These are phyloP conservation scores for Syngnathus rostellatus DNA, from an alignment of 2,797 vertebrate genomes.

Conservation along the genomic window DNA sequence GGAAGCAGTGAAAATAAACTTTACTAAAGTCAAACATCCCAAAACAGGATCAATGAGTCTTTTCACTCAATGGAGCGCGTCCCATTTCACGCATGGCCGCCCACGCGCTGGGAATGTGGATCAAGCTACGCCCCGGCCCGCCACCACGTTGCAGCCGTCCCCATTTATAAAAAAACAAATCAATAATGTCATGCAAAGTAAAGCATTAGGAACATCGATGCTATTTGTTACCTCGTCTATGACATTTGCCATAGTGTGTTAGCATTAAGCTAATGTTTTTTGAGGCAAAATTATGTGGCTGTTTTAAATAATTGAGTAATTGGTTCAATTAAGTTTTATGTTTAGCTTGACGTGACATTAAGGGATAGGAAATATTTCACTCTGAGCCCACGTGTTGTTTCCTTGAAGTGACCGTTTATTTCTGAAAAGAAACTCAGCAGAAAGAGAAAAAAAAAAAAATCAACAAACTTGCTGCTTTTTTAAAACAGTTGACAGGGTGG, in stretches of 20 bases:
- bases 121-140: slow-evolving; percentile 32
- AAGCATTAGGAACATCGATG: not conserved
- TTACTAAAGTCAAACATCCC: not conserved
- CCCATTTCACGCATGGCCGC: slow-evolving; percentile 74
- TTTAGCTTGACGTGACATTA: no score
- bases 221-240: not conserved
- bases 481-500: slow-evolving; percentile 35
- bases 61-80: slow-evolving; percentile 70
- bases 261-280: not conserved
- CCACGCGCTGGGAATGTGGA: slow-evolving; percentile 43
- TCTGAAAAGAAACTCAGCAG: slow-evolving; percentile 56
- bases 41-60: slow-evolving; percentile 15
- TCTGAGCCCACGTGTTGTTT: not conserved
- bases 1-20: not conserved
- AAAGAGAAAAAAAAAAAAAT: slow-evolving; percentile 12
- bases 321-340: no score
- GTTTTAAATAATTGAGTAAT: not conserved
- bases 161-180: slow-evolving; percentile 49
- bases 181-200: not conserved
- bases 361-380: no score
- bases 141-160: slow-evolving; percentile 31
- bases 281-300: no score
- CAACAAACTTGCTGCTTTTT: slow-evolving; percentile 11
- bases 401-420: slow-evolving; percentile 46
- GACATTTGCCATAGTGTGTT: not conserved